Evolutionary conservation across 2,113 vertebrate species (phyloP), one percentile per base, ranked within the genome.

Genomic region (Elachura formosa): DNA sequence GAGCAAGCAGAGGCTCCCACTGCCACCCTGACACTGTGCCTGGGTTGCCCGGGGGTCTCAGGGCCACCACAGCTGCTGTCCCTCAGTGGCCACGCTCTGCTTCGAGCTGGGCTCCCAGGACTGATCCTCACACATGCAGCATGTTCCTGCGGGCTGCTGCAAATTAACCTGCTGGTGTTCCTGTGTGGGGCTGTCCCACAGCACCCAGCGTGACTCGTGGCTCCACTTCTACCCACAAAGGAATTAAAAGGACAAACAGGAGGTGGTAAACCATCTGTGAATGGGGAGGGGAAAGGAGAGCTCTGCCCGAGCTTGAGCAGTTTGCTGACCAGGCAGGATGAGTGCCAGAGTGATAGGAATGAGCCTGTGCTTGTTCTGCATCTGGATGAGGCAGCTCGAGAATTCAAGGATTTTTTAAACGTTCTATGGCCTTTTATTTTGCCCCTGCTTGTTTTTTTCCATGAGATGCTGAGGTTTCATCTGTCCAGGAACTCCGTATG

Each of bases 61-160:
- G n/a, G 33, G 55, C 28, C 5, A 1, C 1, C 2, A 3, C 46
- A 51, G 52, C 74, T 10, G n/a, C 33, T n/a, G 3, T n/a, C 38
- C 69, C 59, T 72, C 14, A 1, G n/a, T 2, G 20, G n/a, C 51
- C 56, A 7, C 0, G 0, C 38, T 1, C 49, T 38, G 36, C n/a
- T 33, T 16, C 55, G 36, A 18, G n/a, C 48, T 15, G 4, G 5
- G 10, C 8, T 18, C 24, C 61, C 13, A 0, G 29, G 18, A 8
- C 0, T 40, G 17, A 8, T n/a, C 24, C 40, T n/a, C 45, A 23
- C 28, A 1, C 21, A 2, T 3, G 23, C 31, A 41, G 23, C 22
- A 2, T 1, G 28, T 17, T 45, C 6, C 67, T 6, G 0, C 3
- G 33, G 10, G 14, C 66, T 78, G 28, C 16, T 54, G 59, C 8